Conservation (phyloP, 2,888 invertebrate species). For the Rhimphoctona megacephalus region DNA sequence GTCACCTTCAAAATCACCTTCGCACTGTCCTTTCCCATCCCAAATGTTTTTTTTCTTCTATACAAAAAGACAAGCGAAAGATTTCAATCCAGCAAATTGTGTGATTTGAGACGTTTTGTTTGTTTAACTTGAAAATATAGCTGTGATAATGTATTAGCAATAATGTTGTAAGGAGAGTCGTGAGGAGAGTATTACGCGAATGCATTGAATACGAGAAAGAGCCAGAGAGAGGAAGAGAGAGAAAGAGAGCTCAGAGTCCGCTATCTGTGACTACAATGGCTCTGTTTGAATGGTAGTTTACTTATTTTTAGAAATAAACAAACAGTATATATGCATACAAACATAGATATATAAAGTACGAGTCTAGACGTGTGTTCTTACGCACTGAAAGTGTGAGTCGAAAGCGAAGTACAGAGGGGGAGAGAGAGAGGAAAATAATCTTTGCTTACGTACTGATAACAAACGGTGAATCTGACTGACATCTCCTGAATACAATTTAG, state of each 20-base stretch:
- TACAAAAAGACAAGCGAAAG: neutral
- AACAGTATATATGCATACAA: neutral
- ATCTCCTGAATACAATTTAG: slow-evolving; percentile 49
- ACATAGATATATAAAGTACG: slow-evolving; percentile 29
- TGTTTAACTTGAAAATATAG: neutral
- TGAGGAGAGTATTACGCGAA: slow-evolving; percentile 29
- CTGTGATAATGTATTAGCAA: slow-evolving; percentile 13
- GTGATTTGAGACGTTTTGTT: neutral
- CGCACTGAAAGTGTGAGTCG: slow-evolving; percentile 6
- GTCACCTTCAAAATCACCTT: neutral
- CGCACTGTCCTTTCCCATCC: neutral
- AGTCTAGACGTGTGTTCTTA: slow-evolving; percentile 20
- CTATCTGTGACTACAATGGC: slow-evolving; percentile 59
- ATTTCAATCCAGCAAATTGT: neutral
- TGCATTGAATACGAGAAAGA: slow-evolving; percentile 46
- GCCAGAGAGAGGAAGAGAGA: neutral
- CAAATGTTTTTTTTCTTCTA: neutral
- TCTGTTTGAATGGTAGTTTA: slow-evolving; percentile 35
- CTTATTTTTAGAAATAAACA: neutral
- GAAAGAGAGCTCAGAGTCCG: slow-evolving; percentile 32
- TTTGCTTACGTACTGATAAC: slow-evolving; percentile 51
- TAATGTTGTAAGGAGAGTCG: slow-evolving; percentile 11
- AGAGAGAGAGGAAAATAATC: slow-evolving; percentile 19
- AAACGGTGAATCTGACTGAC: slow-evolving; percentile 35
- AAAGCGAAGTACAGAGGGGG: slow-evolving; percentile 3